Base-by-base conservation (phyloP, 2,888 invertebrate genomes). In the Parasteatoda lunata region DNA sequence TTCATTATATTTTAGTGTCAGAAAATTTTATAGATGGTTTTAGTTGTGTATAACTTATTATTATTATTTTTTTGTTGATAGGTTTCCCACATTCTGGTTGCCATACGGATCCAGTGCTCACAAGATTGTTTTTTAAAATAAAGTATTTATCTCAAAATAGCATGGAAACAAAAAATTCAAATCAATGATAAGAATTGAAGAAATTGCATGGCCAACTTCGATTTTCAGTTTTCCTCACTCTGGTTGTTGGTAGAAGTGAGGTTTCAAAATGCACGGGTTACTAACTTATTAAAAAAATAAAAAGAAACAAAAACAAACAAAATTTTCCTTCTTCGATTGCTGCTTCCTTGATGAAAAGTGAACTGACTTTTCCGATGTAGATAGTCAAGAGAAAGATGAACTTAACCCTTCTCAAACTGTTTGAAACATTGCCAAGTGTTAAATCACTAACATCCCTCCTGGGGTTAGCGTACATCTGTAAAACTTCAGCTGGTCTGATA, bases 401-500 rank as follows among this genome's bases (percentile, higher is more conserved):
- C 45, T 72, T 75, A 78, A 49, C 47, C 73, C 73, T 66, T 52
- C 71, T 66, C 49, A 59, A 72, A 84, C 66, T 78, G 75, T 30
- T 30, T 47, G 13, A 70, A 59, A 59, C 51, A 68, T 15, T 45
- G n/a, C 69, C 78, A 54, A 54, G 70, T 78, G 45, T 54, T 30
- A 54, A 48, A 9, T 65, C 30, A 65, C 76, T 64, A 70, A 76
- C 68, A 51, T 51, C 9, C n/a, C 66, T 77, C 30, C 30, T 59
- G 59, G 78, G 71, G 71, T 51, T 79, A 49, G 49, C 48, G 52
- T 64, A 68, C 84, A 78, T 71, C 77, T 77, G 70, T 84, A 66
- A 76, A 85, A 81, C 81, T 70, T 87, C 86, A 87, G 86, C 86
- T 87, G 82, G 82, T 87, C 86, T 87, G 86, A 87, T 77, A 72